Conservation (phyloP, 2,113 vertebrate genomes). For the Scortum barcoo region DNA sequence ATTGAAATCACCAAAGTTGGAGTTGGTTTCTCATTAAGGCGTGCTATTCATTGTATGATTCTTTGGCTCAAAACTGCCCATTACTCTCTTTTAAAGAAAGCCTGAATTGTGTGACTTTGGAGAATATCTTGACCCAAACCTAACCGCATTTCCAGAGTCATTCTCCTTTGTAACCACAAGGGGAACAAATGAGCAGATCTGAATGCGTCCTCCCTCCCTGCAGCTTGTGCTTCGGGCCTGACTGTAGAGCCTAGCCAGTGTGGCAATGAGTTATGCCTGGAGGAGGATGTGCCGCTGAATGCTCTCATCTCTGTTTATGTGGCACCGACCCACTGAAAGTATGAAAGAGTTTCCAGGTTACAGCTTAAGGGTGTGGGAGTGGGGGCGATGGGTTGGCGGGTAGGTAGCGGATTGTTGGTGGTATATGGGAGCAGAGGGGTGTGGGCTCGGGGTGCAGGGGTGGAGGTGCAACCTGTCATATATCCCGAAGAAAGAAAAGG, state of each 20-base stretch:
- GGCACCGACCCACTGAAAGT: conserved; percentile 69
- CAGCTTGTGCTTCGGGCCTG: conserved; percentile 1
- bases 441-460: not conserved
- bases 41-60: not conserved
- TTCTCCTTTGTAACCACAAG: conserved; percentile 49
- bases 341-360: conserved; percentile 73
- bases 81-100: not conserved
- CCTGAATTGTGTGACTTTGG: not conserved
- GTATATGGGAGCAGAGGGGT: no score
- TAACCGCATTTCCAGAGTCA: not conserved
- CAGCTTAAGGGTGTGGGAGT: conserved; percentile 27
- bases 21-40: not conserved
- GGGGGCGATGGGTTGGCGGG: not conserved
- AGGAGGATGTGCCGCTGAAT: conserved; percentile 13
- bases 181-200: conserved; percentile 40
- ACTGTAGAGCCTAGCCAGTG: not conserved
- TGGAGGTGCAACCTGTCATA: conserved; percentile 73
- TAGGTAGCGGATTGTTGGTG: conserved; percentile 18
- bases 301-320: conserved; percentile 68
- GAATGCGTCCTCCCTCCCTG: not conserved
- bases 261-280: not conserved
- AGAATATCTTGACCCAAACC: conserved; percentile 8
- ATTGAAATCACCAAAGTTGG: conserved; percentile 12
- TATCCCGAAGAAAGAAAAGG: conserved; percentile 68
- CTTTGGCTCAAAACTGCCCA: not conserved